Percentiles rank a stretch among this genome's conserved stretches.
Evolutionary conservation across 2,888 invertebrate species (phyloP).

Genomic region (Melanostoma mellinum): DNA sequence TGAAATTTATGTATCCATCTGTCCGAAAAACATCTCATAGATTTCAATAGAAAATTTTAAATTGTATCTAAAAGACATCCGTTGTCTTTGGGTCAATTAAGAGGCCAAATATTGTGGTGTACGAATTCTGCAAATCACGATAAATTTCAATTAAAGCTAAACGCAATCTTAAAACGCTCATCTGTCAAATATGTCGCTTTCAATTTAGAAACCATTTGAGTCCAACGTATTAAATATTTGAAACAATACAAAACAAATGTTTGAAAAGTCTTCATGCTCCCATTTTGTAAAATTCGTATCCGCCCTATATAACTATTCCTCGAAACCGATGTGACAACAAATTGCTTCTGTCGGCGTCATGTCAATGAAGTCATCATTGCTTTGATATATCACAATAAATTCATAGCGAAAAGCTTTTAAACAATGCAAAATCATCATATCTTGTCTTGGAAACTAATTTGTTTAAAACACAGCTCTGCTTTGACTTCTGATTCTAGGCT

Average conservation of each 20-base stretch:
- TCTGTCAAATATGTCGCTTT: slow-evolving; percentile 28
- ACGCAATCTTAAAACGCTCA: slow-evolving; percentile 24
- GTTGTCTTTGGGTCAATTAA: neutral
- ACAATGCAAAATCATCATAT: slow-evolving; percentile 17
- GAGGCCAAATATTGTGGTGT: neutral
- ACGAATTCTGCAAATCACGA: slow-evolving; percentile 2
- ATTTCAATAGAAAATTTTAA: slow-evolving; percentile 11
- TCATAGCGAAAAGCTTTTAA: neutral
- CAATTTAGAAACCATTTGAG: slow-evolving; percentile 27
- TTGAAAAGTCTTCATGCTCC: slow-evolving; percentile 34
- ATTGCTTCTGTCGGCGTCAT: neutral
- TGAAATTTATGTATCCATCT: neutral
- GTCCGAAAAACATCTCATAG: neutral
- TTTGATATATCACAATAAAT: slow-evolving; percentile 9
- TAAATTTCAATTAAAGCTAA: slow-evolving; percentile 41
- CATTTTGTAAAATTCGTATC: slow-evolving; percentile 37
- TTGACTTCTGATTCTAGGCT: too few species aligned
- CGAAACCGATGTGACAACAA: slow-evolving; percentile 23
- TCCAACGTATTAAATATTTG: slow-evolving; percentile 30
- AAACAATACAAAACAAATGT: slow-evolving; percentile 15
- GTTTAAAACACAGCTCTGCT: neutral
- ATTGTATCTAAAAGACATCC: neutral
- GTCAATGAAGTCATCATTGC: slow-evolving; percentile 22
- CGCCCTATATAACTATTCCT: slow-evolving; percentile 2
- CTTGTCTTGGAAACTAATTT: neutral